phyloP scores from a whole-genome alignment of 1,140 invertebrate species.

The Drosophila pallidifrons region DNA sequence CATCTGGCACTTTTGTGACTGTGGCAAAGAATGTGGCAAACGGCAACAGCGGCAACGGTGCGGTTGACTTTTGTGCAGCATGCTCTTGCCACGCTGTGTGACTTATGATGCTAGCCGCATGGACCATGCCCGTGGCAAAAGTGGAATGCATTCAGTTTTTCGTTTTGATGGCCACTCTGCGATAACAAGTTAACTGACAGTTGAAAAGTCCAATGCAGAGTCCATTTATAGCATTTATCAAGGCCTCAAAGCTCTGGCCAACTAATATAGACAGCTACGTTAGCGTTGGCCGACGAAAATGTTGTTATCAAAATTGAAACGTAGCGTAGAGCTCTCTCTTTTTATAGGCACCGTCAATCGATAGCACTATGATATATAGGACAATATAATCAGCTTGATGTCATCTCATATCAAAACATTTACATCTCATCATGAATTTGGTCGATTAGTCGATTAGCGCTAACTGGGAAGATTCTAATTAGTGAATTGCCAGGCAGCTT shows the following conservation, averaged over 20 bases:
- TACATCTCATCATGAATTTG: constrained; percentile 3
- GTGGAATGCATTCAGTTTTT: constrained; percentile 44
- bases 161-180: constrained; percentile 61
- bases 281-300: neutral
- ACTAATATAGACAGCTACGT: constrained; percentile 7
- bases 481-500: constrained; percentile 11
- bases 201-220: constrained; percentile 5
- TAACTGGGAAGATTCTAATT: constrained; percentile 17
- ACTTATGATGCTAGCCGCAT: constrained; percentile 71
- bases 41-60: constrained; percentile 4
- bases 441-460: neutral
- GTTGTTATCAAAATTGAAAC: neutral
- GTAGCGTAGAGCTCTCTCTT: no score
- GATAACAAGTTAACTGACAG: constrained; percentile 57
- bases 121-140: constrained; percentile 22
- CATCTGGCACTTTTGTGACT: constrained; percentile 67
- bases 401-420: constrained; percentile 6
- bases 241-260: neutral
- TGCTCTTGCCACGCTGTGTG: constrained; percentile 50
- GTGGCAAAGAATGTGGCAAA: constrained; percentile 66
- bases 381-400: neutral
- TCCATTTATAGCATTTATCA: constrained; percentile 29
- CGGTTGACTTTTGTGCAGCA: constrained; percentile 43
- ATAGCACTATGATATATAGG: neutral
- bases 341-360: neutral